Conservation (phyloP, 2,113 vertebrate species). For the Saguinus imperator region DNA sequence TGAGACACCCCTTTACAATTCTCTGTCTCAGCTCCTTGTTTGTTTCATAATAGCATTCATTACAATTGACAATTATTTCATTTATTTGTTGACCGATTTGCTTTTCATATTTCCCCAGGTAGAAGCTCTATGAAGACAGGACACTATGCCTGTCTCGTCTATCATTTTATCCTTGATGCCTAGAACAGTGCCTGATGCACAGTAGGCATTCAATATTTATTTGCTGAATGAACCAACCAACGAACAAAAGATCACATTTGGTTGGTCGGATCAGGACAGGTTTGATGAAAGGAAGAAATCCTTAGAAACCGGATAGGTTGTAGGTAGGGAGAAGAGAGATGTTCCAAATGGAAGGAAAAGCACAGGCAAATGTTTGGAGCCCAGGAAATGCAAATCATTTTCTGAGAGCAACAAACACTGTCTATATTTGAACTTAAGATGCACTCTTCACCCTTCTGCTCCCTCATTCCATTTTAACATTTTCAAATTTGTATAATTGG, state of each 20-base stretch:
- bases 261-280: not conserved
- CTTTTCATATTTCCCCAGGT: not conserved
- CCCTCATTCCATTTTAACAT: not conserved
- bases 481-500: not conserved
- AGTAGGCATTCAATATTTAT: not conserved
- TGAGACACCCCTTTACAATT: not conserved
- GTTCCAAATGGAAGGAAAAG: not conserved
- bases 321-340: not conserved
- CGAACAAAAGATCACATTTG: not conserved
- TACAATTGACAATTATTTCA: not conserved
- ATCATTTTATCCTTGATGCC: not conserved
- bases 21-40: not conserved
- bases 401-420: not conserved
- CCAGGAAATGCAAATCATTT: not conserved
- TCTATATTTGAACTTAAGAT: not conserved
- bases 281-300: constrained; percentile 13
- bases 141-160: not conserved
- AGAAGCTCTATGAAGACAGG: not conserved
- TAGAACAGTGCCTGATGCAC: not conserved
- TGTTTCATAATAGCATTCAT: not conserved
- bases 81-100: not conserved
- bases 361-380: not conserved
- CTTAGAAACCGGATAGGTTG: not conserved
- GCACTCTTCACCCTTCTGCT: not conserved
- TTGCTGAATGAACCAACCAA: not conserved